Evolutionary conservation across 2,797 vertebrate species (phyloP).

Genomic region (Typhlichthys eigenmanni): DNA sequence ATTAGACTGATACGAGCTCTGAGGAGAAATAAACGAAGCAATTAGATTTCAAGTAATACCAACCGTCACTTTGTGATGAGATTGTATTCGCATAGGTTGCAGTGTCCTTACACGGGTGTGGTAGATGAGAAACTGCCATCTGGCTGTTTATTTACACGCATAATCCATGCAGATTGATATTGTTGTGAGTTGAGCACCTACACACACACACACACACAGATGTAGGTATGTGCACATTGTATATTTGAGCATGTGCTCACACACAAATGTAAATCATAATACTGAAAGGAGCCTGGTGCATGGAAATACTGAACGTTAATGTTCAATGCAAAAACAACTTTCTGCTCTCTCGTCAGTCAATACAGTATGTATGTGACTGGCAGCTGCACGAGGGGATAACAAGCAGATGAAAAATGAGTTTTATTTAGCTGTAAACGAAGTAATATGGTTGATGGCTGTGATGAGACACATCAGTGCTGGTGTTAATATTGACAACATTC

Average conservation of each 20-base stretch:
- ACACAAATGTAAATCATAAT: not conserved
- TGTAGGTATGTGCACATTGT: not conserved
- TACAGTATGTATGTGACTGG: conserved; percentile 4
- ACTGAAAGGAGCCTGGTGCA: not conserved
- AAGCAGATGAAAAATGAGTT: conserved; percentile 8
- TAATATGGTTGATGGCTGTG: too few relatives aligned
- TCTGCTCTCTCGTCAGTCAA: conserved; percentile 11
- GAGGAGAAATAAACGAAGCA: conserved; percentile 15
- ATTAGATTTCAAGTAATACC: conserved; percentile 25
- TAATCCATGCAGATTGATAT: not conserved
- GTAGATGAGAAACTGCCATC: not conserved
- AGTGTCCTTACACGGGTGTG: not conserved
- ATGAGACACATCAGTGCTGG: too few relatives aligned
- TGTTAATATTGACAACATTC: too few relatives aligned
- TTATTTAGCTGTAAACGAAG: not conserved
- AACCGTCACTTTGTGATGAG: conserved; percentile 3
- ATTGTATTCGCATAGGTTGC: not conserved
- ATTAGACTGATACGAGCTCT: conserved; percentile 26
- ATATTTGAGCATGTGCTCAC: not conserved
- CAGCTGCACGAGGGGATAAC: conserved; percentile 15
- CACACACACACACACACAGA: not conserved
- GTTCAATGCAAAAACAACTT: conserved; percentile 14
- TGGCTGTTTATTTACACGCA: not conserved
- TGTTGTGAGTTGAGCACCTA: not conserved
- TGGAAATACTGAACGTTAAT: not conserved